Evolutionary conservation across 2,113 vertebrate genomes (phyloP), one percentile per base, ranked within the genome.

Genomic region (Pardalotus punctatus): DNA sequence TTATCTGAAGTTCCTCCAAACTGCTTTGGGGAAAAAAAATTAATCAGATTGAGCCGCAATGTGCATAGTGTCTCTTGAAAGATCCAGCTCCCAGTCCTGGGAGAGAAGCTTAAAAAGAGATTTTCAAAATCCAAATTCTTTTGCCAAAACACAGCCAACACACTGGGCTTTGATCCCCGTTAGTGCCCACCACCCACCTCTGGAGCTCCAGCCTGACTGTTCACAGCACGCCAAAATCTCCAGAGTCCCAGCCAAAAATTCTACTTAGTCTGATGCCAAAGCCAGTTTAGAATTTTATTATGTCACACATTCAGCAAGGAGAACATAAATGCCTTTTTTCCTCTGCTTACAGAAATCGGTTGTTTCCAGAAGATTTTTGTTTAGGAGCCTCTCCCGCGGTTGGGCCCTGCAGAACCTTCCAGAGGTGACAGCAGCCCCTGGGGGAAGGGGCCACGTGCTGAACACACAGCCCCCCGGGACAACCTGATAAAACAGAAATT

Each of bases 321-420:
- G 16, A 45, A 64, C 19, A 38, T 21, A 4, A 53, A 51, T 8
- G 21, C 14, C 4, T 25, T 12, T 7, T 4, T 7, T 21, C 19
- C 9, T 19, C 14, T 38, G 35, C 13, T 43, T 23, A 36, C 16
- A 64, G 12, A 33, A 61, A 29, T 9, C 36, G 6, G n/a, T 35
- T 45, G 28, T 64, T 88, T 54, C 47, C 69, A 86, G 54, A 43
- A 38, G 45, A 19, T 21, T 53, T 47, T 67, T 42, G 31, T 48
- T 51, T 1, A n/a, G n/a, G n/a, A n/a, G n/a, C 76, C 28, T 53
- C 43, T 36, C 1, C 5, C n/a, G 33, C 0, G 1, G 7, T 1
- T 3, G 22, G 20, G 38, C 38, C n/a, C 35, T 4, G 35, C 15
- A 6, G 50, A 6, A 2, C 7, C 12, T 58, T 42, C 56, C 38